phyloP scores from a whole-genome alignment of 1,140 invertebrate species.

The Bombyx mandarina region DNA sequence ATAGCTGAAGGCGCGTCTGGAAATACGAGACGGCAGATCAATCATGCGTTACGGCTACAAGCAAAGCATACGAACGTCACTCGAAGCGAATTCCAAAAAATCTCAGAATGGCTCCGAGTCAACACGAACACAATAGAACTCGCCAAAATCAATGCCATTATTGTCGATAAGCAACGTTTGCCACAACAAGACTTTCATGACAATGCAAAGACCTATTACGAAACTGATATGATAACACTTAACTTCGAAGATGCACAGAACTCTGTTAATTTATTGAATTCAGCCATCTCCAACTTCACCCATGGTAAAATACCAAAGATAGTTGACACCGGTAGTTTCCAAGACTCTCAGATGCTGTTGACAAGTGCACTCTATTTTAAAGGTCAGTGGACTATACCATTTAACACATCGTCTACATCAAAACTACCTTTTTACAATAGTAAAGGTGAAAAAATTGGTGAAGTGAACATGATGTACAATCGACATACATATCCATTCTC shows the following conservation, averaged over 20 bases:
- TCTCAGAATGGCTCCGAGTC: conserved; percentile 48
- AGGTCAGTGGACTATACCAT: conserved; percentile 82
- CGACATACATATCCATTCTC: conserved; percentile 69
- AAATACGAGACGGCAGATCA: conserved; percentile 49
- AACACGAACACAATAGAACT: conserved; percentile 47
- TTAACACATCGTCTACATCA: conserved; percentile 76
- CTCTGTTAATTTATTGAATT: conserved; percentile 75
- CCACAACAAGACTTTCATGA: conserved; percentile 44
- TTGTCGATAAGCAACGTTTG: conserved; percentile 27
- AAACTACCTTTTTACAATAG: conserved; percentile 70
- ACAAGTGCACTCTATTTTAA: conserved; percentile 88
- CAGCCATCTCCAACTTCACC: conserved; percentile 75
- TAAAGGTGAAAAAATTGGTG: conserved; percentile 56
- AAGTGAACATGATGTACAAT: conserved; percentile 77
- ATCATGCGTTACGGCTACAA: conserved; percentile 40
- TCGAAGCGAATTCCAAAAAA: conserved; percentile 40
- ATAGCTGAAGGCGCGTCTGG: conserved; percentile 62
- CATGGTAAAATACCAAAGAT: conserved; percentile 77
- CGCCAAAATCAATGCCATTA: conserved; percentile 48
- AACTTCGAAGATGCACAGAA: conserved; percentile 71
- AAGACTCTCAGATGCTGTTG: conserved; percentile 76
- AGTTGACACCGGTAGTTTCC: conserved; percentile 63
- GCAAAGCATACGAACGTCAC: conserved; percentile 26
- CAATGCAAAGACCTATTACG: conserved; percentile 61
- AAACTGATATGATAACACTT: conserved; percentile 69